Base-by-base conservation (phyloP, 2,797 vertebrate species). In the Acanthurus leucopareius region DNA sequence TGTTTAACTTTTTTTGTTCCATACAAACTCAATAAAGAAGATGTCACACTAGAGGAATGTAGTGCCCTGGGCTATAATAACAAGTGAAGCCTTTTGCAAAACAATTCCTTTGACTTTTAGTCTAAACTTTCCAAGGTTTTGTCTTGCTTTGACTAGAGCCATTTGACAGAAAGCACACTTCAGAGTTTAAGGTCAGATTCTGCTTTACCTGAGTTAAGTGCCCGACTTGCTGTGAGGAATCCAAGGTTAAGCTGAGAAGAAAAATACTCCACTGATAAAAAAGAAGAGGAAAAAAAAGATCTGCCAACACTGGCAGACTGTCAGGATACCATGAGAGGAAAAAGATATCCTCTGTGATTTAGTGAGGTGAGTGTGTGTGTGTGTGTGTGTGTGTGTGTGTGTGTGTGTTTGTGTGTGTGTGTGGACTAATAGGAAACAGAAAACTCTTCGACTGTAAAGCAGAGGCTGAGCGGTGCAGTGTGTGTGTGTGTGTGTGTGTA, bases 191-290 rank as follows among this genome's bases (percentile, higher is more conserved):
- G 45, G 40, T 82, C 28, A 56, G 4, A 19, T 47, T 67, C 9
- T 35, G 51, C 22, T 91, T 91, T 95, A 95, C 94, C 94, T 95
- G 93, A 80, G 93, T 93, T 76, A 94, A 82, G 88, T 92, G 91
- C 92, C 94, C 93, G 64, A 67, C 85, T 89, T 92, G 91, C 90
- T 92, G 89, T 91, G 88, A 89, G 91, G 94, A 93, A 91, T 95
- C 95, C 95, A 96, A 93, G 89, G 90, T 93, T 95, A 91, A 82
- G 85, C 75, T 89, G 82, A 79, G 82, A 89, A 69, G 65, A 80
- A 86, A 88, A 86, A 83, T 83, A 87, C 65, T 92, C 86, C 90
- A 80, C 77, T 60, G 82, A 77, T 59, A 73, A 84, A 9, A 62
- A 20, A 47, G 28, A 13, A 25, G 38, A 32, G 5, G 10, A 15